Evolutionary conservation across 2,113 vertebrate genomes (phyloP).

Genomic region (Herpailurus yagouaroundi): DNA sequence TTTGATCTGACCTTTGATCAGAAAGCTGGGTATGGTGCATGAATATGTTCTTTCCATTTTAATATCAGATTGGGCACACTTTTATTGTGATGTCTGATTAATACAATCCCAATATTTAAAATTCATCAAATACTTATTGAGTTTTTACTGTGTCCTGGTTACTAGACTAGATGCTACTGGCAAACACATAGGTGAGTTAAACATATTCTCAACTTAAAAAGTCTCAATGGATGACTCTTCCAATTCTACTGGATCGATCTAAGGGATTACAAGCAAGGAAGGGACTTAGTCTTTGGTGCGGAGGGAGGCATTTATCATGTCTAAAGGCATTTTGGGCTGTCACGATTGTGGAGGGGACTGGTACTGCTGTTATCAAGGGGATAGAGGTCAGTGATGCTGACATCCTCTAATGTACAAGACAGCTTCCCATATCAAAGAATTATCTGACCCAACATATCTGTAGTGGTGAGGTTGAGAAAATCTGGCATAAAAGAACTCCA

Average conservation of each 20-base stretch:
- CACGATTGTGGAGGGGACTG: neutral
- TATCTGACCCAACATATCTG: neutral
- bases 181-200: neutral
- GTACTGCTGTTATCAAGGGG: neutral
- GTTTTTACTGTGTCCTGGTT: accelerated
- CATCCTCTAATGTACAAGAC: neutral
- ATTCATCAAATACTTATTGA: neutral
- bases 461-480: neutral
- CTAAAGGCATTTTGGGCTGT: neutral
- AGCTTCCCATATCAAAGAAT: neutral
- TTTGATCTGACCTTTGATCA: neutral
- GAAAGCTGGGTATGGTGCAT: neutral
- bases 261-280: neutral
- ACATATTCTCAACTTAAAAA: neutral
- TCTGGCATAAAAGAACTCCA: neutral
- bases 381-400: neutral
- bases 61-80: neutral
- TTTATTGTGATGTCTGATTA: neutral
- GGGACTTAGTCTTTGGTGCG: neutral
- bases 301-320: neutral
- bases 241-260: neutral
- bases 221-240: neutral
- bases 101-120: neutral
- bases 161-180: neutral
- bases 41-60: neutral